These are phyloP conservation scores for Sula dactylatra DNA, from an alignment of 2,113 vertebrate genomes.

Conservation along the genomic window DNA sequence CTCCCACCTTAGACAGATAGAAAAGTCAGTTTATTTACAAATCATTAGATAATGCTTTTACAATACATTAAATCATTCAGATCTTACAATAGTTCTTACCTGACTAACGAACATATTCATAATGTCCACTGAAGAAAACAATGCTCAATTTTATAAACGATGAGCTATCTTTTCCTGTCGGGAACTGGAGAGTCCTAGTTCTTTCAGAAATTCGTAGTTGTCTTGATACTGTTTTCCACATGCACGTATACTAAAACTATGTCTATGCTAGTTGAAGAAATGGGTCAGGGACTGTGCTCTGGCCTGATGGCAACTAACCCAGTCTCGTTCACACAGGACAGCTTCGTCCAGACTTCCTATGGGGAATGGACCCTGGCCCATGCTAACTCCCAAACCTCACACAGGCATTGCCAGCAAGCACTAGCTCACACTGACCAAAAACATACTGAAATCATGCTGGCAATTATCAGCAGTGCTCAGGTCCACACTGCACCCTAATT, in stretches of 20 bases:
- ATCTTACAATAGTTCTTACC: too few species aligned
- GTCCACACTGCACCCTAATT: not conserved
- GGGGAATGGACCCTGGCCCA: not conserved
- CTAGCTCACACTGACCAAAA: not conserved
- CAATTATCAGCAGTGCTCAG: not conserved
- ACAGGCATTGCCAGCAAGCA: not conserved
- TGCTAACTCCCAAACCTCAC: not conserved
- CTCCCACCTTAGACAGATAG: too few species aligned
- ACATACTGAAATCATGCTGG: not conserved
- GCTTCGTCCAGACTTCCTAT: not conserved
- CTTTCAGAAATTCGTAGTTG: too few species aligned
- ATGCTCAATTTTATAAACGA: too few species aligned
- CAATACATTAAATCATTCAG: too few species aligned
- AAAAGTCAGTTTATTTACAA: too few species aligned
- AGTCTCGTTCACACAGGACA: not conserved
- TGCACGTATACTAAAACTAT: not conserved
- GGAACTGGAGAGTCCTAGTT: too few species aligned
- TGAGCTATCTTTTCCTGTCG: too few species aligned
- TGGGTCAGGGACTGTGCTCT: not conserved
- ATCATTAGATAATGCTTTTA: too few species aligned
- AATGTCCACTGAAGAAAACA: too few species aligned
- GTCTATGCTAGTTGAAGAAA: not conserved
- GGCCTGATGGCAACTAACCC: not conserved
- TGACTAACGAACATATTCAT: too few species aligned
- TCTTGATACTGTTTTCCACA: too few species aligned